These are phyloP conservation scores for Rhinogobius similis DNA, from an alignment of 2,113 vertebrate species.

Conservation along the genomic window DNA sequence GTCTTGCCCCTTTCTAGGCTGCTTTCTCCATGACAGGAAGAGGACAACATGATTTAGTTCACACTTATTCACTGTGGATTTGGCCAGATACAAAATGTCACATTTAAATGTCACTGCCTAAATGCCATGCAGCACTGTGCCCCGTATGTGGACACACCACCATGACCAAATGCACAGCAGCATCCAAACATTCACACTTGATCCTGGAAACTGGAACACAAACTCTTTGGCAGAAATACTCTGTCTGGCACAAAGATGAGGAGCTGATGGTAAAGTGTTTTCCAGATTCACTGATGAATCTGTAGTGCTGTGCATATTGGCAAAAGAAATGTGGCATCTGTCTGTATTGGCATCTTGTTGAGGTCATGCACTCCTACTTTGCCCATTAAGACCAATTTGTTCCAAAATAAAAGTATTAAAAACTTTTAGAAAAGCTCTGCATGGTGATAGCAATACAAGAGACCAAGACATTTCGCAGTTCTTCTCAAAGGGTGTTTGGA, in stretches of 20 bases:
- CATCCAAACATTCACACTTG: background rate
- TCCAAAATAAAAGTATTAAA: background rate
- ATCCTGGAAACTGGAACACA: constrained; percentile 19
- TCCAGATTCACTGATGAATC: constrained; percentile 37
- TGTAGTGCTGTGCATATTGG: constrained; percentile 14
- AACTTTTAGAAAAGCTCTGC: background rate
- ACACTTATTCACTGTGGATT: constrained; percentile 51
- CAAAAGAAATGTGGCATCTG: constrained; percentile 37
- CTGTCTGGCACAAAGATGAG: constrained; percentile 13
- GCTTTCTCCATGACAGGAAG: constrained; percentile 27
- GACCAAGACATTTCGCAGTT: background rate
- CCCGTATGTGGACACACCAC: constrained; percentile 1
- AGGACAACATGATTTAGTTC: constrained; percentile 51
- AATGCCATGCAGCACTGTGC: constrained; percentile 64
- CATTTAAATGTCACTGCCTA: constrained; percentile 72
- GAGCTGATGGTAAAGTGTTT: constrained; percentile 25
- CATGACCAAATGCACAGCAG: constrained; percentile 11
- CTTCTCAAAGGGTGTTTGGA: constrained; percentile 1
- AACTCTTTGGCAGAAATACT: constrained; percentile 28
- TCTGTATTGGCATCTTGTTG: constrained; percentile 33
- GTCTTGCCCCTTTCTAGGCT: constrained; percentile 4
- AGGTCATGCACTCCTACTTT: constrained; percentile 26
- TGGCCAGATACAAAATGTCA: constrained; percentile 74
- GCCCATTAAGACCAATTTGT: constrained; percentile 14
- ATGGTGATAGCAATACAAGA: background rate